These are phyloP conservation scores for Lagocephalus sceleratus DNA, from an alignment of 2,797 vertebrate species.

Conservation along the genomic window DNA sequence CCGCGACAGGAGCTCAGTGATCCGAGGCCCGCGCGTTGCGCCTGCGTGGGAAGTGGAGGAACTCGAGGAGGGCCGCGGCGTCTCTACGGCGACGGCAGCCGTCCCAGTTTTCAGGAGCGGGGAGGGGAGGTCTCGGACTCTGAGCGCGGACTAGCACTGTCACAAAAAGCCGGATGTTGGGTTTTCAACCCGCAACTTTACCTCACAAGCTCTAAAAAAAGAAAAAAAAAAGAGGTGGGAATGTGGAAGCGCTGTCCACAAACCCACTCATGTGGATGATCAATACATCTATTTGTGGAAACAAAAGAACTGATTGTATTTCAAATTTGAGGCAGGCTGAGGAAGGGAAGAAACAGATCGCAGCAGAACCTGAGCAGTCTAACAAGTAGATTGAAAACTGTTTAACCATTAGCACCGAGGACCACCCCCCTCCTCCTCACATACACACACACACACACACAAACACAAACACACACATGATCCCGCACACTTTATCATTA, in stretches of 20 bases:
- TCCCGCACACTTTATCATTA: slow-evolving; percentile 33
- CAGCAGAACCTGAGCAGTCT: too few relatives aligned
- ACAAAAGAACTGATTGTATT: too few relatives aligned
- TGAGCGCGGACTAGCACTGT: slow-evolving; percentile 20
- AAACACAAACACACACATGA: neutral
- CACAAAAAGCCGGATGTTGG: neutral
- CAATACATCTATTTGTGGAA: too few relatives aligned
- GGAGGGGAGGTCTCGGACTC: slow-evolving; percentile 15
- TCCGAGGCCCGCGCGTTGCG: slow-evolving; percentile 16
- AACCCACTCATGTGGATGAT: too few relatives aligned
- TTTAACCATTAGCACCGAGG: slow-evolving; percentile 21
- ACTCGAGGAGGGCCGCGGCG: slow-evolving; percentile 49
- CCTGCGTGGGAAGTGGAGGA: slow-evolving; percentile 41
- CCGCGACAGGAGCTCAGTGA: slow-evolving; percentile 37
- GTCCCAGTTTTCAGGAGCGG: slow-evolving; percentile 51
- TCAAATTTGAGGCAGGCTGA: too few relatives aligned
- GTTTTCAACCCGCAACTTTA: neutral
- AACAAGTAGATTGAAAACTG: slow-evolving; percentile 11
- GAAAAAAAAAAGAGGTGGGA: too few relatives aligned
- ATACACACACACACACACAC: neutral
- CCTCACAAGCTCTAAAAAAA: too few relatives aligned
- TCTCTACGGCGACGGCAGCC: slow-evolving; percentile 50
- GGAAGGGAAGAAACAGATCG: too few relatives aligned
- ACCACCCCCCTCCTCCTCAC: slow-evolving; percentile 5
- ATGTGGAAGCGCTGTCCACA: too few relatives aligned